Percentiles rank a stretch among this genome's conserved stretches.
These are phyloP conservation scores for Cherax quadricarinatus DNA, from an alignment of 1,140 invertebrate genomes.

Conservation along the genomic window DNA sequence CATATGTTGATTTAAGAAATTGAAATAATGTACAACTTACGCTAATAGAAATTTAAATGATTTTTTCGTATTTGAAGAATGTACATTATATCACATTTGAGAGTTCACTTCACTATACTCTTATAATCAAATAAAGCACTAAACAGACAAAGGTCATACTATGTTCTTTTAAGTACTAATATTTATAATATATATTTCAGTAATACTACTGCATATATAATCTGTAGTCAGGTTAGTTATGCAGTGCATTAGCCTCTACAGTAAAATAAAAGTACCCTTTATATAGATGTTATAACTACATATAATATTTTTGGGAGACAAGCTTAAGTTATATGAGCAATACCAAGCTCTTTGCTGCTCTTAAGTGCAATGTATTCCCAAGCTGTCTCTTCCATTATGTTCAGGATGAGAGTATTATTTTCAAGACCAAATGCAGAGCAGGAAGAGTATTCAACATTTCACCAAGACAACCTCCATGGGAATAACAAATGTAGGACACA, in stretches of 20 bases:
- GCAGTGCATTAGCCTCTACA: not conserved
- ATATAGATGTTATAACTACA: constrained; percentile 1
- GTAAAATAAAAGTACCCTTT: not conserved
- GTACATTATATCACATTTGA: not conserved
- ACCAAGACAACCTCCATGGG: too few relatives aligned
- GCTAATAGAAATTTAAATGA: not conserved
- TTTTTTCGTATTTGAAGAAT: not conserved
- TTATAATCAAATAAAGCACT: too few relatives aligned
- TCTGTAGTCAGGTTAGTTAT: not conserved
- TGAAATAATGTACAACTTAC: not conserved
- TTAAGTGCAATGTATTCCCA: not conserved
- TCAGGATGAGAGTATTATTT: not conserved
- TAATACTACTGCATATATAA: not conserved
- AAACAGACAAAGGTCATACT: too few relatives aligned
- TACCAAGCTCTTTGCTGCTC: not conserved
- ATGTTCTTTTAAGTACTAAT: not conserved
- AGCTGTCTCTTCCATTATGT: not conserved
- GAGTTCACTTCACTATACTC: not conserved
- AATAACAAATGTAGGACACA: too few relatives aligned
- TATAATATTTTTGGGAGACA: not conserved
- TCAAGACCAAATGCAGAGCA: too few relatives aligned
- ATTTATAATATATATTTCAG: not conserved
- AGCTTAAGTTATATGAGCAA: not conserved
- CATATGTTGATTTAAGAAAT: not conserved
- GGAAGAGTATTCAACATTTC: too few relatives aligned